A percentile compares a stretch with the other conserved stretches of the same genome.
Conservation (phyloP, 2,113 vertebrate species). For the mouse (Mus musculus) region DNA sequence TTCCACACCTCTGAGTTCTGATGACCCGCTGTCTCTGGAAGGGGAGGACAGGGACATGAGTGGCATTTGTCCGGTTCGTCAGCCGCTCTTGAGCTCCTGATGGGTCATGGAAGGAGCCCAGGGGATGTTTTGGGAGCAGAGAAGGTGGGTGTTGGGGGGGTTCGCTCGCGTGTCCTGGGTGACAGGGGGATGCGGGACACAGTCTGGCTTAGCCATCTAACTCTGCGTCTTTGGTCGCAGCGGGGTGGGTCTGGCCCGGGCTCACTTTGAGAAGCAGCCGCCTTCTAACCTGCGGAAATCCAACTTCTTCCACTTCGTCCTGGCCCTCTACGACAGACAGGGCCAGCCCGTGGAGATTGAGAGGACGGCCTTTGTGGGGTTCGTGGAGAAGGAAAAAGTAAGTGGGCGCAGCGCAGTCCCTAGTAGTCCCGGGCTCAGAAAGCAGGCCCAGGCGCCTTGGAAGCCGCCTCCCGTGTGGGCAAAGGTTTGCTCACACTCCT, state of each 20-base stretch:
- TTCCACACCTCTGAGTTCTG: slow-evolving; percentile 63
- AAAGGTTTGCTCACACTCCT: neutral
- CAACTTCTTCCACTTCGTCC: slow-evolving; percentile 99
- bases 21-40: neutral
- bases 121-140: slow-evolving; percentile 1
- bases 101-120: neutral
- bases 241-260: slow-evolving; percentile 98
- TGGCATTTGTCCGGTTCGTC: neutral
- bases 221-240: slow-evolving; percentile 90
- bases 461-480: neutral
- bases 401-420: slow-evolving; percentile 72
- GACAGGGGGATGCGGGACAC: neutral
- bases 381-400: slow-evolving; percentile 99
- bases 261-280: slow-evolving; percentile 99
- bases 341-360: slow-evolving; percentile 99
- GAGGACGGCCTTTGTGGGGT: slow-evolving; percentile 97
- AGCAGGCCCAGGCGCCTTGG: slow-evolving; percentile 44
- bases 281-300: slow-evolving; percentile 99
- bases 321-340: slow-evolving; percentile 98
- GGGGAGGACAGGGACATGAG: neutral
- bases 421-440: neutral
- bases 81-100: neutral
- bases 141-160: neutral
- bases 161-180: neutral
- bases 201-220: slow-evolving; percentile 77